Evolutionary conservation across 1,140 invertebrate species (phyloP), one percentile per base, ranked within the genome.

Genomic region (Brachystomella parvula): DNA sequence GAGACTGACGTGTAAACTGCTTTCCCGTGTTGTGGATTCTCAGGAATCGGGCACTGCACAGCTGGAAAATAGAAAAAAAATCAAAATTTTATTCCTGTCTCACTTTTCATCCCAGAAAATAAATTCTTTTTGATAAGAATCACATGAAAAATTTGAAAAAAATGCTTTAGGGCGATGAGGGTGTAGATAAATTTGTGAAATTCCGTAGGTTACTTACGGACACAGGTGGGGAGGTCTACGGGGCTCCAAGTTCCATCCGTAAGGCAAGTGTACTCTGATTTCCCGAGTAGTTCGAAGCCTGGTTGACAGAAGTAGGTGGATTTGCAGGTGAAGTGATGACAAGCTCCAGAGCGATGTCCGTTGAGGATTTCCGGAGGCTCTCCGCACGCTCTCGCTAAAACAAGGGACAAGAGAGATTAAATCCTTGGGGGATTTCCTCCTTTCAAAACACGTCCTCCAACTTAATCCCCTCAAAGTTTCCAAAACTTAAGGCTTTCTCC

Each of bases 301-400:
- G 91, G 89, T 19, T 90, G 87, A 76, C 96, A 99, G 64, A 92
- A 87, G 75, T 97, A 97, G 17, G 87, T 89, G 1, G 97, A 90
- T 3, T 86, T 84, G 76, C 94, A 95, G 3, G 90, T 89, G 76
- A 89, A 98, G 0, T 89, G 92, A 77, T 95, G 92, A 73, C 91
- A 90, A 73, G 94, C 88, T 0, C 92, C 93, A 17, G 92, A 88
- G 72, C 94, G 87, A 84, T 89, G 88, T 29, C 94, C 95, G 74
- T 97, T 92, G 0, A 88, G 79, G 12, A 96, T 90, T 75, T 93
- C 89, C 0, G 86, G 86, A 0, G 95, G 94, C 65, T 67, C 63
- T 39, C 63, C 67, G 60, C 76, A 76, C 3, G 65, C 67, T 53
- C 71, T 76, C 19, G 76, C 76, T 77, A 57, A 2, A 9, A 61